Percentiles rank a stretch among this genome's conserved stretches.
These are phyloP conservation scores for Notamacropus eugenii DNA, from an alignment of 2,797 vertebrate genomes.

Conservation along the genomic window DNA sequence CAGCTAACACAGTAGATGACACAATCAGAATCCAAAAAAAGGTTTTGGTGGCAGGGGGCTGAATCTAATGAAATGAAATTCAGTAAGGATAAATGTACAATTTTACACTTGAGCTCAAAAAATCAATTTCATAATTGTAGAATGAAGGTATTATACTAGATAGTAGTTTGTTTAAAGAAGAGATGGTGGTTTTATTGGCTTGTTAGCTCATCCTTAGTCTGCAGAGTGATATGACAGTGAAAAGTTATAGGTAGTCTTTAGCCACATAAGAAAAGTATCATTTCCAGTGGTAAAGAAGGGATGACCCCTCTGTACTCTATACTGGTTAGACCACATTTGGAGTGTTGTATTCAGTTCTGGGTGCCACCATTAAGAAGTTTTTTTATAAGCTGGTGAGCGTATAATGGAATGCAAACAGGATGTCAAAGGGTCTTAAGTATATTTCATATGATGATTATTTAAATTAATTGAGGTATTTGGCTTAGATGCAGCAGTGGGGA, in stretches of 20 bases:
- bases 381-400: too few relatives aligned
- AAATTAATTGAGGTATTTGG: not conserved
- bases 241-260: not conserved
- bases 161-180: not conserved
- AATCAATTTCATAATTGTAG: not conserved
- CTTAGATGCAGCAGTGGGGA: not conserved
- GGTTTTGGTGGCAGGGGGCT: not conserved
- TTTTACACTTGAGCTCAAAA: not conserved
- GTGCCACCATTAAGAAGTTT: not conserved
- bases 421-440: not conserved
- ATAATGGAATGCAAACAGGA: not conserved
- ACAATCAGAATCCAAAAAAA: not conserved
- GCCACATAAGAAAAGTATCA: not conserved
- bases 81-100: not conserved
- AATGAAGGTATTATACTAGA: not conserved
- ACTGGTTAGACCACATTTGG: not conserved
- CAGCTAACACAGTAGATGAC: not conserved
- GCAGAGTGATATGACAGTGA: not conserved
- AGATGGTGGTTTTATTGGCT: not conserved
- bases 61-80: not conserved
- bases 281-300: not conserved
- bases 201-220: not conserved
- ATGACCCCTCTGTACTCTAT: not conserved
- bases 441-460: not conserved
- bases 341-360: not conserved